Evolutionary conservation across 53 echinoderm and acorn worm species (phyloP).

Genomic region (Glandiceps talaboti): DNA sequence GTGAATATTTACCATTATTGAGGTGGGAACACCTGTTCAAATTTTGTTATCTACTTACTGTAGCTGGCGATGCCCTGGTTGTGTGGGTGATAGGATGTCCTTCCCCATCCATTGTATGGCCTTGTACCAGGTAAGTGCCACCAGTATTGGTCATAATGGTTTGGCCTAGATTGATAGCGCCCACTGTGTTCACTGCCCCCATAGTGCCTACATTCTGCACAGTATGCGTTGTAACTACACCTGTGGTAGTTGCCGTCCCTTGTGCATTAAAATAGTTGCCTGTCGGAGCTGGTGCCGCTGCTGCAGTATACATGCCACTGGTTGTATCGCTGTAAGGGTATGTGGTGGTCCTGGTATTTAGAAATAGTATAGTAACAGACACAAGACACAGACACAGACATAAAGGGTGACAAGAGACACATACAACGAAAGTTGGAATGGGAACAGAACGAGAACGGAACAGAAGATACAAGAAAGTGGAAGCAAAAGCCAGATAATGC

Average conservation of each 20-base stretch:
- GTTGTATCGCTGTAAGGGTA: constrained; percentile 99
- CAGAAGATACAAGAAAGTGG: background rate
- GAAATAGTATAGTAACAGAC: background rate
- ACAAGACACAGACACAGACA: background rate
- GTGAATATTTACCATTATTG: too few relatives aligned
- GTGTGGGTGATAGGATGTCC: constrained; percentile 92
- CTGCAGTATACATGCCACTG: constrained; percentile 87
- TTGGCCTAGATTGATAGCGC: constrained; percentile 40
- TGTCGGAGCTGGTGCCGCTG: constrained; percentile 53
- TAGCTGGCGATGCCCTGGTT: constrained; percentile 94
- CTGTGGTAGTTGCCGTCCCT: background rate
- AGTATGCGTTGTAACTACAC: constrained; percentile 36
- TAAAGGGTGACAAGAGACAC: background rate
- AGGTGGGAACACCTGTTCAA: too few relatives aligned
- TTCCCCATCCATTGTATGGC: constrained; percentile 85
- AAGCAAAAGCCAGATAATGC: background rate
- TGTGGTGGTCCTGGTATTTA: constrained; percentile 8
- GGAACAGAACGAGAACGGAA: background rate
- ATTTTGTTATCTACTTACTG: too few relatives aligned
- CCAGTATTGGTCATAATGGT: constrained; percentile 69
- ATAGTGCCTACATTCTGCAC: constrained; percentile 28
- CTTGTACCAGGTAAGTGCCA: constrained; percentile 75
- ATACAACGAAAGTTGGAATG: background rate
- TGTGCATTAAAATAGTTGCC: constrained; percentile 35
- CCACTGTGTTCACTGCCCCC: constrained; percentile 71